Base-by-base conservation (phyloP, 2,888 invertebrate species). In the Oxytorus armatus region DNA sequence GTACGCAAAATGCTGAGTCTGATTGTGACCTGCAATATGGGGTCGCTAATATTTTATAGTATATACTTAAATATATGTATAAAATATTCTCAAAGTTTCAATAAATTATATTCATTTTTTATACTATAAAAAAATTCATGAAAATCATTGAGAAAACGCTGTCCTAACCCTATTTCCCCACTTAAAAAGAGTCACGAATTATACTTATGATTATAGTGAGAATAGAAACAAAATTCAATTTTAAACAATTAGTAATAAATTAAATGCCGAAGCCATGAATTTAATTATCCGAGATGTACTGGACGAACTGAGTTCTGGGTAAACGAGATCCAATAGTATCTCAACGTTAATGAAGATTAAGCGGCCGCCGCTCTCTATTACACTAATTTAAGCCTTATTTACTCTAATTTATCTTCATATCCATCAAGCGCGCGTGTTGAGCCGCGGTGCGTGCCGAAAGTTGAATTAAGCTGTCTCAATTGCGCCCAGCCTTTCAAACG, bases 401-500 rank as follows among this genome's bases (percentile, higher is more conserved):
- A 86, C 87, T 88, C 85, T 86, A 90, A 90, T 90, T 90, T 87
- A 89, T 90, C 89, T 89, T 88, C 86, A 86, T 88, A 88, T 88
- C 85, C 86, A 87, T 86, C 85, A 82, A 85, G 81, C 79, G 61
- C 42, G 66, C 51, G 59, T 44, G 85, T 84, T 84, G 77, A 84
- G 83, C 79, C 82, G 76, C 61, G 80, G 79, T 74, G 75, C 81
- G 77, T 82, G 73, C 81, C 79, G 66, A 79, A 80, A 79, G 81
- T 81, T 72, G 36, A 77, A 74, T 74, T 70, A 23, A 77, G 42
- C 29, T 7, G 77, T 77, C 49, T 77, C 42, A 70, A 77, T 74
- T 65, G 25, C 14, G 42, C 16, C 63, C 42, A 23, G 51, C 14
- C 21, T 2, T 57, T 16, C 51, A 16, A 59, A 21, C 51, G 0